Evolutionary conservation across 2,888 invertebrate genomes (phyloP), one percentile per base, ranked within the genome.

Genomic region (Ypsolopha sequella): DNA sequence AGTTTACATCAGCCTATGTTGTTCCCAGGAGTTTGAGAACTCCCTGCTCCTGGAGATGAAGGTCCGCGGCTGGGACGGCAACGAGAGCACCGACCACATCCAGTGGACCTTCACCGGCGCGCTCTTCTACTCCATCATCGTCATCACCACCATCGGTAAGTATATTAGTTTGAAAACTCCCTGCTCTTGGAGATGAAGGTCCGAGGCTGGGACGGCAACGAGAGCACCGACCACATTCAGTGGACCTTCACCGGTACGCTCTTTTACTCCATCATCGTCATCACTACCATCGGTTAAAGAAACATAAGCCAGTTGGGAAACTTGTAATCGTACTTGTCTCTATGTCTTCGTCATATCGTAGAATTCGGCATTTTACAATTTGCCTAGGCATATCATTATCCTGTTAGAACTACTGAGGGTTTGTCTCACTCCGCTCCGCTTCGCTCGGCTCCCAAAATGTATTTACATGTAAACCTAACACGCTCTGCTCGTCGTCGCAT

Each of bases 111-210:
- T 93, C 77, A 92, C 92, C 24, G 97, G 97, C 10, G 95, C 97
- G 0, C 88, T 98, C 14, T 95, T 97, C 82, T 97, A 97, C 86
- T 96, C 96, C 61, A 97, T 98, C 69, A 96, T 97, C 62, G 96
- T 97, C 60, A 97, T 97, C 76, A 97, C 97, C 51, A 97, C 97
- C 38, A 97, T 97, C 59, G 97, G 97, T 96, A 70, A 90, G 91
- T 80, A 1, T 7, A 11, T n/a, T n/a, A 85, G 55, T 86, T 86
- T 54, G 85, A 86, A 66, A 82, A 78, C 59, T 75, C 92, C 43
- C 90, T 97, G 54, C 86, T 96, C 52, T 88, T 89, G 57, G 94
- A 95, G 60, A 96, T 97, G 89, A 95, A 93, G 68, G 92, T 93
- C 54, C 91, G 94, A 54, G 97, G 97, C 6, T 96, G 96, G 95